phyloP scores from a whole-genome alignment of 2,888 invertebrate species.

The Harmothoe impar region DNA sequence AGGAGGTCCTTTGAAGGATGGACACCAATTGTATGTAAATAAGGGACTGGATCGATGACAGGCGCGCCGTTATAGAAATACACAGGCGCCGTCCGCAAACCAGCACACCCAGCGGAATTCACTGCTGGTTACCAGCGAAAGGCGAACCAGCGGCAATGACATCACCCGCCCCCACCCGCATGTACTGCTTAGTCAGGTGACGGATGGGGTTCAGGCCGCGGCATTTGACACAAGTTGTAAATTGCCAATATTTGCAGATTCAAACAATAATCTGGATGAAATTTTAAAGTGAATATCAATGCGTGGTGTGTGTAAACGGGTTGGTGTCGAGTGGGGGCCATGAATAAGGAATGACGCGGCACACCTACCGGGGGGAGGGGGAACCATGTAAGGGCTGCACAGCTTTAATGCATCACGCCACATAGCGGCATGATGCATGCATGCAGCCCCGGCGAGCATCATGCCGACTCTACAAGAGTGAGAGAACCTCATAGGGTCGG shows the following conservation, averaged over 20 bases:
- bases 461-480: too few relatives aligned
- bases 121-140: neutral
- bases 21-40: neutral
- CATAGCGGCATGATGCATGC: too few relatives aligned
- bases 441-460: too few relatives aligned
- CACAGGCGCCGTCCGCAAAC: neutral
- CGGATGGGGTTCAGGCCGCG: too few relatives aligned
- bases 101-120: neutral
- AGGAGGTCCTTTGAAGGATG: neutral
- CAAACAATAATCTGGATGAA: neutral
- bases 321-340: too few relatives aligned
- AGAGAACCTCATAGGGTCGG: too few relatives aligned
- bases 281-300: neutral
- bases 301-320: too few relatives aligned
- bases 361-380: too few relatives aligned
- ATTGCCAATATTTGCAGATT: conserved; percentile 1
- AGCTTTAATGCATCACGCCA: too few relatives aligned
- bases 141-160: neutral
- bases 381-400: too few relatives aligned
- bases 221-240: conserved; percentile 13
- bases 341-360: too few relatives aligned
- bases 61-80: conserved; percentile 3
- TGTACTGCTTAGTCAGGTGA: neutral
- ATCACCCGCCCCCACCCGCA: neutral
- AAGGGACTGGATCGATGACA: neutral